Conservation (phyloP, 92 coral and sea anemone species). For the Palythoa grandiflora region DNA sequence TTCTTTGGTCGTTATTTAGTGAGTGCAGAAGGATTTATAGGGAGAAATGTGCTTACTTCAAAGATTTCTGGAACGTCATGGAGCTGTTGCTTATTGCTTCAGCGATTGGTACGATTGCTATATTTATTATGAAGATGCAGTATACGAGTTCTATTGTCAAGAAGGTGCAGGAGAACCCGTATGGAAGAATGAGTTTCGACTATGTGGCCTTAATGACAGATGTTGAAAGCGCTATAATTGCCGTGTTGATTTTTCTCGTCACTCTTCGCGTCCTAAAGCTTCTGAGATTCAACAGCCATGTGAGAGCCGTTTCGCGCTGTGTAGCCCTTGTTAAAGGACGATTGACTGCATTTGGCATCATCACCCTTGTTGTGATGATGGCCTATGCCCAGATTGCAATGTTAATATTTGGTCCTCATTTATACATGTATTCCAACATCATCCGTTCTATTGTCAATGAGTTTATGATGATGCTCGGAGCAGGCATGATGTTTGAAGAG, state of each 20-base stretch:
- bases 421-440: slow-evolving; percentile 81
- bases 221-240: slow-evolving; percentile 73
- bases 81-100: slow-evolving; percentile 67
- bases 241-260: slow-evolving; percentile 77
- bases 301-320: slow-evolving; percentile 68
- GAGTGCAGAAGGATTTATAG: slow-evolving; percentile 55
- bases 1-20: slow-evolving; percentile 32
- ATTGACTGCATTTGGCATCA: slow-evolving; percentile 63
- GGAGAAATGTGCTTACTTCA: slow-evolving; percentile 64
- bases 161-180: slow-evolving; percentile 82
- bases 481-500: slow-evolving; percentile 78
- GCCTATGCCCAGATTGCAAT: slow-evolving; percentile 83
- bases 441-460: slow-evolving; percentile 74
- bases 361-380: slow-evolving; percentile 67
- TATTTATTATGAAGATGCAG: slow-evolving; percentile 69
- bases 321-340: slow-evolving; percentile 64
- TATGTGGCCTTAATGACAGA: slow-evolving; percentile 81
- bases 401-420: slow-evolving; percentile 71
- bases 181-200: slow-evolving; percentile 89
- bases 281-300: slow-evolving; percentile 79
- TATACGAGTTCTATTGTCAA: slow-evolving; percentile 65
- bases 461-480: slow-evolving; percentile 89
- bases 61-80: slow-evolving; percentile 80
- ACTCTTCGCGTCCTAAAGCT: slow-evolving; percentile 86
- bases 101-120: slow-evolving; percentile 64